phyloP scores from a whole-genome alignment of 2,797 vertebrate genomes.

The Poeciliopsis infans region DNA sequence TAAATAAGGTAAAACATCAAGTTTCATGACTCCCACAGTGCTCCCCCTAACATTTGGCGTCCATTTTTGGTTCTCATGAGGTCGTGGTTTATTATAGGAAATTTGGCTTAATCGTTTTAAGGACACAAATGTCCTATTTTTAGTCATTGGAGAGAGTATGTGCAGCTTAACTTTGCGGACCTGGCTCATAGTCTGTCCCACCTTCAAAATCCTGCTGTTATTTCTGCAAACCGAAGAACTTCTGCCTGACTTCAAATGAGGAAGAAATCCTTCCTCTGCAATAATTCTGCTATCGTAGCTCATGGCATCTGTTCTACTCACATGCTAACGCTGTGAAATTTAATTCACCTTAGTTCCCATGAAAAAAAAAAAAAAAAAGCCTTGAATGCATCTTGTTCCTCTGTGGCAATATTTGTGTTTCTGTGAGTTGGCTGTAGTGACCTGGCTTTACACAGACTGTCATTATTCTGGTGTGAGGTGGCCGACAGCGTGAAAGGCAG shows the following conservation, averaged over 20 bases:
- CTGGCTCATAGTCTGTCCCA: slow-evolving; percentile 49
- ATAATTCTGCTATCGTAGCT: slow-evolving; percentile 82
- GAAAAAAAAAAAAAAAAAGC: slow-evolving; percentile 60
- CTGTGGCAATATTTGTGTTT: slow-evolving; percentile 85
- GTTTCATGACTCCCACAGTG: slow-evolving; percentile 58
- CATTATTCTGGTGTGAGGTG: slow-evolving; percentile 81
- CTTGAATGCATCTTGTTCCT: slow-evolving; percentile 83
- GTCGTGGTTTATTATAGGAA: slow-evolving; percentile 53
- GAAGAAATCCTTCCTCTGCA: slow-evolving; percentile 75
- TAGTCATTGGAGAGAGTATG: slow-evolving; percentile 62
- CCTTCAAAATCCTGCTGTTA: slow-evolving; percentile 65
- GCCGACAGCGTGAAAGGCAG: slow-evolving; percentile 78
- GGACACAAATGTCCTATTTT: slow-evolving; percentile 67
- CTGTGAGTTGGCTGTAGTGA: slow-evolving; percentile 80
- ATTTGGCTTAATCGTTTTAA: slow-evolving; percentile 68
- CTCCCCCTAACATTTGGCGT: slow-evolving; percentile 44
- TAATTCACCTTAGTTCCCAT: slow-evolving; percentile 79
- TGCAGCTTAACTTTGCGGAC: slow-evolving; percentile 57
- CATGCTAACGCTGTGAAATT: slow-evolving; percentile 81
- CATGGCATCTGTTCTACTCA: slow-evolving; percentile 73
- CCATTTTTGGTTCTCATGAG: slow-evolving; percentile 41
- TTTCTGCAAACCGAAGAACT: slow-evolving; percentile 70
- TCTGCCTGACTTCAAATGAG: slow-evolving; percentile 70
- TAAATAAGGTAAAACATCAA: slow-evolving; percentile 90
- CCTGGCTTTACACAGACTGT: slow-evolving; percentile 77